phyloP scores from a whole-genome alignment of 2,888 invertebrate species.

The Eupithecia exiguata region DNA sequence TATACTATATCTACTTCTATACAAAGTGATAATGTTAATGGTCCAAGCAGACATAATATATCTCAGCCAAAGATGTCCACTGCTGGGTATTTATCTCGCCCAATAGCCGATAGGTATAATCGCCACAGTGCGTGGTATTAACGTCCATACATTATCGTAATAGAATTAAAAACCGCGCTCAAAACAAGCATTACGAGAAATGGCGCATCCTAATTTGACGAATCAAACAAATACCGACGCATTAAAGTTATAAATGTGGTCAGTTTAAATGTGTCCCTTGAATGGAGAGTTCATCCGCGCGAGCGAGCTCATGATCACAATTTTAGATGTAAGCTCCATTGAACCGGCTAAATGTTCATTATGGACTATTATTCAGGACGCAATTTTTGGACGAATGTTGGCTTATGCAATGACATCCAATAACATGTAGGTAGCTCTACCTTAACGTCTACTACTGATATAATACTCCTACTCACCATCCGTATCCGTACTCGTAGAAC shows the following conservation, averaged over 20 bases:
- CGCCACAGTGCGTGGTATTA: background rate
- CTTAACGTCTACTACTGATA: background rate
- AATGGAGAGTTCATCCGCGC: background rate
- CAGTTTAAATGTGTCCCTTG: background rate
- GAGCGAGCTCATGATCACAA: background rate
- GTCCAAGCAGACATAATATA: background rate
- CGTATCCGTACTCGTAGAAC: background rate
- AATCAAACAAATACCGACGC: slow-evolving; percentile 4
- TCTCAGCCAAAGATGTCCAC: background rate
- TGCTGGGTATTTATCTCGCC: background rate
- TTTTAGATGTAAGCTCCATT: slow-evolving; percentile 7
- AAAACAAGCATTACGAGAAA: background rate
- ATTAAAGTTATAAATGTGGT: background rate
- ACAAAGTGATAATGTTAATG: background rate
- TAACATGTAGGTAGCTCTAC: background rate
- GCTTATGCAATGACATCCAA: background rate
- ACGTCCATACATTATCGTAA: background rate
- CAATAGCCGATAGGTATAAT: background rate
- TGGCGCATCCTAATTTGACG: background rate
- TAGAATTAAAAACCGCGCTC: background rate
- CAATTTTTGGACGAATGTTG: background rate
- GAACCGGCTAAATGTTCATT: slow-evolving; percentile 11
- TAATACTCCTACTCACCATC: no score
- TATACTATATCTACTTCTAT: background rate
- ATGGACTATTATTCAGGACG: background rate